Percentiles rank a stretch among this genome's conserved stretches.
phyloP scores from a whole-genome alignment of 1,140 invertebrate genomes.

The Pseudomyrmex flavicornis region DNA sequence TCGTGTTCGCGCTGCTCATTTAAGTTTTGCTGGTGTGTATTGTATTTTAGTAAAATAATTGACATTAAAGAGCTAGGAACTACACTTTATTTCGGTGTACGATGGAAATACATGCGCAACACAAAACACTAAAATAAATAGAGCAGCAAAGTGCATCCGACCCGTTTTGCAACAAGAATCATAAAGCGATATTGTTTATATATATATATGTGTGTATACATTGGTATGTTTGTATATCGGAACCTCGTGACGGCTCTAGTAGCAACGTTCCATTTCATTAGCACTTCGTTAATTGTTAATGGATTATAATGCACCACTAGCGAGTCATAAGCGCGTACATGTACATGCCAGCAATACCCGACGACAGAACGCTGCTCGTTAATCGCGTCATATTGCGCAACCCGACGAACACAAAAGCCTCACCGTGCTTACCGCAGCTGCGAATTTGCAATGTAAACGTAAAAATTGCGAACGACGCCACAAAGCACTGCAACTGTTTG shows the following conservation, averaged over 20 bases:
- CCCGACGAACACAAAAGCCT: slow-evolving; percentile 37
- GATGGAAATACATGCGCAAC: background rate
- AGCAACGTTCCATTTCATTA: slow-evolving; percentile 67
- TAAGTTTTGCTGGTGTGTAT: background rate
- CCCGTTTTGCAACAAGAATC: slow-evolving; percentile 28
- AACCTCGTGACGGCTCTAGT: background rate
- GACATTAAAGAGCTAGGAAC: too few species aligned
- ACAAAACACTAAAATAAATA: background rate
- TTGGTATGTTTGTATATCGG: slow-evolving; percentile 16
- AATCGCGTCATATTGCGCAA: slow-evolving; percentile 65
- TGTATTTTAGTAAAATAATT: background rate
- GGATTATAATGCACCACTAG: slow-evolving; percentile 65
- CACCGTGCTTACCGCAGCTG: slow-evolving; percentile 13
- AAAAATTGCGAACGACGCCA: slow-evolving; percentile 47
- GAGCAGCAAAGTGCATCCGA: slow-evolving; percentile 5
- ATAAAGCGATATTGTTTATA: slow-evolving; percentile 6
- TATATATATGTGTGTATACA: too few species aligned
- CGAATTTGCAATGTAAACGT: slow-evolving; percentile 56
- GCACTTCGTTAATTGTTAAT: slow-evolving; percentile 72
- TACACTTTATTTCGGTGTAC: background rate
- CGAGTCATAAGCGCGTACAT: slow-evolving; percentile 1
- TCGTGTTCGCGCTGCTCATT: background rate
- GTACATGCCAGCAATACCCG: background rate
- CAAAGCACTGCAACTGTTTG: slow-evolving; percentile 12
- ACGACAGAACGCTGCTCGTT: slow-evolving; percentile 37